A percentile compares a stretch with the other conserved stretches of the same genome.
Evolutionary conservation across 1,140 invertebrate species (phyloP).

Genomic region (Ctenoplectra terminalis): DNA sequence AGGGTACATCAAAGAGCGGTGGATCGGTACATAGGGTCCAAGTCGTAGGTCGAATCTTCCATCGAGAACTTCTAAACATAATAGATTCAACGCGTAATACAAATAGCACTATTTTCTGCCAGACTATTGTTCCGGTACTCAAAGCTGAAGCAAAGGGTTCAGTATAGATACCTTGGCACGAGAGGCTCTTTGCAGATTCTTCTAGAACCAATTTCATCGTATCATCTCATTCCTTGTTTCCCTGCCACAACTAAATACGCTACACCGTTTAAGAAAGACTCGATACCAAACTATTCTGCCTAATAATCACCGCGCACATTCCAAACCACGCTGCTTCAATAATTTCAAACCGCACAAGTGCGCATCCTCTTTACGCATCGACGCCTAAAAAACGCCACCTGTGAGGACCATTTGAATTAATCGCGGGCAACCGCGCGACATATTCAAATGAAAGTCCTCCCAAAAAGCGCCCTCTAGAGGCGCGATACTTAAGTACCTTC

Average conservation of each 20-base stretch:
- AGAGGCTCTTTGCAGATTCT: slow-evolving; percentile 26
- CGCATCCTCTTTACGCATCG: too few species aligned
- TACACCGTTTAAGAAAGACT: not conserved
- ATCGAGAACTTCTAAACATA: not conserved
- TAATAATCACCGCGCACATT: too few species aligned
- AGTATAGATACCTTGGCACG: slow-evolving; percentile 7
- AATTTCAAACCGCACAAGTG: not conserved
- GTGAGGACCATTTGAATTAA: not conserved
- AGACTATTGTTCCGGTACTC: slow-evolving; percentile 2
- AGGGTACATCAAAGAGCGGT: too few species aligned
- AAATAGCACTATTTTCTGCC: not conserved
- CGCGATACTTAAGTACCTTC: not conserved
- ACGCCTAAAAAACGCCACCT: not conserved
- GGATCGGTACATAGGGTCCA: not conserved
- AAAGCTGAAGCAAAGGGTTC: not conserved
- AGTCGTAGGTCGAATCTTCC: not conserved
- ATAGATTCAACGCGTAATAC: not conserved
- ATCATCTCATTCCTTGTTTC: not conserved
- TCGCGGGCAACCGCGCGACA: not conserved
- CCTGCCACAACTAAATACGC: not conserved
- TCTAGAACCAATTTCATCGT: not conserved
- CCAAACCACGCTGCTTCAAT: not conserved
- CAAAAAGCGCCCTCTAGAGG: not conserved
- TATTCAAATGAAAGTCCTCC: not conserved
- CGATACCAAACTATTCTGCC: not conserved